Base-by-base conservation (phyloP, 2,113 vertebrate species). In the Entomyzon cyanotis region DNA sequence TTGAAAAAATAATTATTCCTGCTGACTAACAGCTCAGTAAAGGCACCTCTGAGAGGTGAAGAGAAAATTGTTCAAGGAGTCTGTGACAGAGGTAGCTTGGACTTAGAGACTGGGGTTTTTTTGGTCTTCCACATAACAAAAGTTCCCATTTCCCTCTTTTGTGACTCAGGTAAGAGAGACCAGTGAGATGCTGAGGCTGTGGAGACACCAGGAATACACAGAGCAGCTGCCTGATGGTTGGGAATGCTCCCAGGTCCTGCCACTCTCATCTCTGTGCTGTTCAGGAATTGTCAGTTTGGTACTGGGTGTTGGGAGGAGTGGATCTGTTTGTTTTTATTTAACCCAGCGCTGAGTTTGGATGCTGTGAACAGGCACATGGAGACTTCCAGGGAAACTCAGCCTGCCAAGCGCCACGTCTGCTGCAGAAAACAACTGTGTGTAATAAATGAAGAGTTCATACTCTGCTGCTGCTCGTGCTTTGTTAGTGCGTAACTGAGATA, bases 401-500 rank as follows among this genome's bases (percentile, higher is more conserved):
- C 63, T 89, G 80, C 73, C 80, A 76, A 49, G 53, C n/a, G 89
- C 52, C 62, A 52, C 4, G 23, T 67, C 70, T 85, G 81, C 76
- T 75, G 49, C 80, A 89, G 77, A 33, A 42, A 76, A 93, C 49
- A 68, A 71, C 52, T 35, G 56, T 16, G 46, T 2, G 13, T 35
- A 31, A 60, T 53, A 68, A 92, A 77, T 56, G 90, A 78, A 71
- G 42, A 63, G 68, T 46, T 95, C 78, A 46, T 56, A 15, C 59
- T 78, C 79, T 74, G 91, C 79, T 93, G 83, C 78, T 73, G 90
- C 84, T 90, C 46, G 3, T 59, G 71, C 93, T 84, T 68, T 82
- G 86, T 88, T 78, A 81, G 55, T 20, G 76, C 89, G 88, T 92
- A 67, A 60, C 86, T 7, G 9, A 59, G 87, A 95, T 96, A 92